phyloP scores from a whole-genome alignment of 2,797 vertebrate species.

The Leptatherina wallacei region DNA sequence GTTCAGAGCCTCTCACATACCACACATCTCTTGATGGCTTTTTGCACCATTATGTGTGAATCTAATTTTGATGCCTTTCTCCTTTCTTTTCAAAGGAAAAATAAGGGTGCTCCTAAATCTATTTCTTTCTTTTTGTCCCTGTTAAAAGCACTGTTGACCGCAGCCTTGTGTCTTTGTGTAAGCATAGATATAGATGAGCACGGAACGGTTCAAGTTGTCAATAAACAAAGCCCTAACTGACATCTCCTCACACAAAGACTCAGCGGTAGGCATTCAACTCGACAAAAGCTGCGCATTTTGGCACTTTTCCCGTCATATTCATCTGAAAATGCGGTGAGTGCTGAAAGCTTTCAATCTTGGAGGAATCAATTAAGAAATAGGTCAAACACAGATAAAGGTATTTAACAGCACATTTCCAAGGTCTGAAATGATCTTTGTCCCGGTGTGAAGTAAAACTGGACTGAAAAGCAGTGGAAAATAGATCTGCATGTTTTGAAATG shows the following conservation, averaged over 20 bases:
- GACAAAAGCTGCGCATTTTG: slow-evolving; percentile 46
- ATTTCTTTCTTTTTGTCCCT: slow-evolving; percentile 9
- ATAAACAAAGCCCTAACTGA: slow-evolving; percentile 49
- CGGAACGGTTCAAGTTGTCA: slow-evolving; percentile 34
- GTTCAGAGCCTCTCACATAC: slow-evolving; percentile 10
- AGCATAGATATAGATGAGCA: slow-evolving; percentile 26
- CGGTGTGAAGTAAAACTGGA: slow-evolving; percentile 9
- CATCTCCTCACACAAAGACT: slow-evolving; percentile 37
- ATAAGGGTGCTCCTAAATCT: neutral
- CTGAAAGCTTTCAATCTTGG: slow-evolving; percentile 58
- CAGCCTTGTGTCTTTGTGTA: slow-evolving; percentile 20
- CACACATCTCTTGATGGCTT: slow-evolving; percentile 6
- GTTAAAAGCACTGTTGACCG: slow-evolving; percentile 11
- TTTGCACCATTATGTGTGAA: slow-evolving; percentile 11
- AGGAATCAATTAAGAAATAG: slow-evolving; percentile 60
- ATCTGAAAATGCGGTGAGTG: slow-evolving; percentile 46
- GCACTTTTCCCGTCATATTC: slow-evolving; percentile 40
- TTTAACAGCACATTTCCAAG: slow-evolving; percentile 58
- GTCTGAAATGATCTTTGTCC: slow-evolving; percentile 48
- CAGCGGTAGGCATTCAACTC: slow-evolving; percentile 34
- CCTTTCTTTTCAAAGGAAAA: slow-evolving; percentile 11
- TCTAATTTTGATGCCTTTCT: slow-evolving; percentile 5
- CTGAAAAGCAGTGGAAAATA: slow-evolving; percentile 13
- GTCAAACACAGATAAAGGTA: slow-evolving; percentile 57
- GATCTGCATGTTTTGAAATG: slow-evolving; percentile 24